Base-by-base conservation (phyloP, 1,140 invertebrate genomes). In the Trinorchestia longiramus region DNA sequence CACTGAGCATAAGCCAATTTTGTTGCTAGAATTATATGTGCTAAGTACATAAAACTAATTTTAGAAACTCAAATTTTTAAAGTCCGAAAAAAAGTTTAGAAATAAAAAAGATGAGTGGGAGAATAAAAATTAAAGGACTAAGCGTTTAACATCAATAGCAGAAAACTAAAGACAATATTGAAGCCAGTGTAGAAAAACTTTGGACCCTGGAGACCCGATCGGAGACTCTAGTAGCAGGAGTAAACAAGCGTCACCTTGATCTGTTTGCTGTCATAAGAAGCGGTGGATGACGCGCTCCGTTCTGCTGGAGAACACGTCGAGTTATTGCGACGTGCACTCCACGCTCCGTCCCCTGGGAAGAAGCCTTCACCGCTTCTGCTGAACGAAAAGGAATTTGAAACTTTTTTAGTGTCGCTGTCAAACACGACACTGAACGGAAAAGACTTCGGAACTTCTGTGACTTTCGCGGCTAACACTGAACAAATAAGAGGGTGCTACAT, bases 211-310 rank as follows among this genome's bases (percentile, higher is more conserved):
- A 53, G 28, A 77, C 62, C 62, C 11, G 62, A 77, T 77, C 15
- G 62, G 62, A 77, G 62, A 77, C 1, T 36, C 15, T 77, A 3
- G 62, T 77, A 77, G 62, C 11, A 77, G 62, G 62, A 77, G 62
- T 77, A 77, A 15, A 77, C 62, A 77, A 23, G 62, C 43, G n/a
- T 90, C 88, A 90, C 88, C 88, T 90, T 90, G 43, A 90, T 43
- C 88, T 90, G 88, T 43, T 90, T 90, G 88, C 88, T 90, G 88
- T 90, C 88, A 43, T 42, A 90, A 43, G 88, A 90, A 41, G 88
- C 88, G n/a, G 88, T 90, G 43, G 88, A 42, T 3, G 88, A 90
- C 6, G 88, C 88, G 88, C 88, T 90, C 6, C 88, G n/a, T 36
- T 42, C 87, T 17, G 40, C 87, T 15, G 87, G 88, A 41, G 88